phyloP scores from a whole-genome alignment of 2,888 invertebrate genomes.

The Drosophila pseudotalamancana region DNA sequence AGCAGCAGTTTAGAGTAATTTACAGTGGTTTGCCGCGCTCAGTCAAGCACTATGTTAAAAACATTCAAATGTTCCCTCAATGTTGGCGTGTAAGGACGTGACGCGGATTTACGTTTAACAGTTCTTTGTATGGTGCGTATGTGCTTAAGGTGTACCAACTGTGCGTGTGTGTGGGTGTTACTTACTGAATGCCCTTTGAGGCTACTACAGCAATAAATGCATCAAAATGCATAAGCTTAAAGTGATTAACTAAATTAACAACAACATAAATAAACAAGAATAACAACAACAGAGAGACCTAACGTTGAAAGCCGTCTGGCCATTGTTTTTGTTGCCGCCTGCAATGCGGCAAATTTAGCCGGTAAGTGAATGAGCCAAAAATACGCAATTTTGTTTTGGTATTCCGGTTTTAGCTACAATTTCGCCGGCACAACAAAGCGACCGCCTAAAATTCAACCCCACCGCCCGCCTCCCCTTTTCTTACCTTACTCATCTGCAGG shows the following conservation, averaged over 20 bases:
- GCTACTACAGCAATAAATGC: slow-evolving; percentile 20
- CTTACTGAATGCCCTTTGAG: slow-evolving; percentile 22
- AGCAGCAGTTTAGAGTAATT: background rate
- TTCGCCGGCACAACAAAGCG: slow-evolving; percentile 71
- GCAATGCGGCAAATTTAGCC: slow-evolving; percentile 49
- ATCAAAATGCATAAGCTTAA: slow-evolving; percentile 18
- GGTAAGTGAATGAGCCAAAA: slow-evolving; percentile 50
- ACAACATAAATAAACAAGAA: slow-evolving; percentile 1
- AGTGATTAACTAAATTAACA: slow-evolving; percentile 13
- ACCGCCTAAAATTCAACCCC: slow-evolving; percentile 19
- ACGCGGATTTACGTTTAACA: slow-evolving; percentile 27
- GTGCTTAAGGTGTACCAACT: slow-evolving; percentile 20
- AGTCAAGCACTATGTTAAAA: slow-evolving; percentile 2
- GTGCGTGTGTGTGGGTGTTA: slow-evolving; percentile 4
- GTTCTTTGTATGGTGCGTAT: slow-evolving; percentile 27
- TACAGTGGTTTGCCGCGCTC: slow-evolving; percentile 10
- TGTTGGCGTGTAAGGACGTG: slow-evolving; percentile 46
- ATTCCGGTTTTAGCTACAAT: slow-evolving; percentile 42
- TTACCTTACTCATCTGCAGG: background rate
- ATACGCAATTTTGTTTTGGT: slow-evolving; percentile 47
- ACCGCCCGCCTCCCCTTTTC: background rate
- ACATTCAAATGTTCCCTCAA: slow-evolving; percentile 36
- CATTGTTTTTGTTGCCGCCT: slow-evolving; percentile 20
- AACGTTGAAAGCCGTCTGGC: slow-evolving; percentile 15
- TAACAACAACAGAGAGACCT: background rate